Conservation (phyloP, 1,140 invertebrate species). For the Caerostris extrusa region DNA sequence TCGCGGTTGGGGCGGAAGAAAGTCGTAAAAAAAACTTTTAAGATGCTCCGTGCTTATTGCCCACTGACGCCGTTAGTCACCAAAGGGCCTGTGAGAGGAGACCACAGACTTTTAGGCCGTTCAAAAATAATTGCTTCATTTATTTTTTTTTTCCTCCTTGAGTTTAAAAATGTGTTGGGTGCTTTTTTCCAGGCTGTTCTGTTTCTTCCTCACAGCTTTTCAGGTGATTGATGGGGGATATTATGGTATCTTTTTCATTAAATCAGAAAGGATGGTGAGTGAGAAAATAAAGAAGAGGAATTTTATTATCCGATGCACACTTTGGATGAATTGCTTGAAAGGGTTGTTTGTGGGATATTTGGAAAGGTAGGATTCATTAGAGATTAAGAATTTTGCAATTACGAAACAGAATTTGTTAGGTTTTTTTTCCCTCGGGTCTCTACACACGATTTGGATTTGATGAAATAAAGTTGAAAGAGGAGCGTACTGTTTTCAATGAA, state of each 20-base stretch:
- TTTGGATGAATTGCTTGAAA: no score
- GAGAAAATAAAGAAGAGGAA: no score
- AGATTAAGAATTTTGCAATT: no score
- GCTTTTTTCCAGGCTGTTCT: background rate
- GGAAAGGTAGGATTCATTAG: no score
- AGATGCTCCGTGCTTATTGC: background rate
- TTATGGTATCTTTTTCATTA: background rate
- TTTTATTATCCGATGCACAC: no score
- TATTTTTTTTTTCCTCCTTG: background rate
- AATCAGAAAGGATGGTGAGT: no score
- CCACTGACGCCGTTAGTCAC: conserved; percentile 22
- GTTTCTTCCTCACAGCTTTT: background rate
- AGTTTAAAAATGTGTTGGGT: background rate
- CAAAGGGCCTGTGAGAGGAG: background rate
- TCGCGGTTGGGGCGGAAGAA: background rate
- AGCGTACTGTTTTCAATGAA: no score
- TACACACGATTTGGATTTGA: no score
- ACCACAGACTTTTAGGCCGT: background rate
- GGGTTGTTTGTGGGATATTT: no score
- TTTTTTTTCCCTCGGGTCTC: no score
- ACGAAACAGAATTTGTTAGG: no score
- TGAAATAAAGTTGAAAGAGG: no score
- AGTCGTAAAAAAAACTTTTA: background rate
- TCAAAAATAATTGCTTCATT: background rate
- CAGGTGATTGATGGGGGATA: background rate